Evolutionary conservation across 2,113 vertebrate species (phyloP), one percentile per base, ranked within the genome.

Genomic region (Cephalopterus ornatus): DNA sequence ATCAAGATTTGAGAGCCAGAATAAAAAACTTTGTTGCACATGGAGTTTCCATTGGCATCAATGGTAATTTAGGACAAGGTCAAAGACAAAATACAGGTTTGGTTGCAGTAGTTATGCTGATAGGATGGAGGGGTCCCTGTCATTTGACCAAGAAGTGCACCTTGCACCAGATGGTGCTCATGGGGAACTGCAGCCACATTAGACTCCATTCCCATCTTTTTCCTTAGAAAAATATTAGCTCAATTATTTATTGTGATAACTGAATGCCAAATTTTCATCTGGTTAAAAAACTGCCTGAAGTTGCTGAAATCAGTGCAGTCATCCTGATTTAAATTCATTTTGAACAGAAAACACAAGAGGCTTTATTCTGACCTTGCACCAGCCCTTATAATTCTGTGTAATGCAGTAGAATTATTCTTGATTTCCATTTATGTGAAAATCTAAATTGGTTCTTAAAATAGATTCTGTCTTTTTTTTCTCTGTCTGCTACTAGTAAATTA

Each of bases 381-480:
- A 95, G 73, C 91, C 80, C 85, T 93, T 92, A 92, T 47, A 92
- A 88, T 95, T 93, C 76, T 92, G 76, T 94, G 75, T 93, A 95
- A 95, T 81, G 83, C 90, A 92, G 85, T 24, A 95, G 83, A 96
- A 95, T 96, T 96, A 95, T 88, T 94, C 90, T 86, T 90, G 68
- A 96, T 94, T 97, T 96, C 85, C 95, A 94, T 96, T 95, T 96
- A 81, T 93, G 93, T 94, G 92, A 92, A 96, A 96, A 95, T 95
- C 73, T 94, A 96, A 97, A 92, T 96, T 96, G 72, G 79, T 90
- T 97, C 95, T 89, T 94, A 94, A 97, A 96, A 97, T 96, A 96
- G 95, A 88, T 46, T 37, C 50, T 59, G 52, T 47, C 46, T 85
- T 96, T 94, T 92, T 96, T 95, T 88, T 76, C 78, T 85, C 76